Base-by-base conservation (phyloP, 1,140 invertebrate genomes). In the Lepidurus arcticus region DNA sequence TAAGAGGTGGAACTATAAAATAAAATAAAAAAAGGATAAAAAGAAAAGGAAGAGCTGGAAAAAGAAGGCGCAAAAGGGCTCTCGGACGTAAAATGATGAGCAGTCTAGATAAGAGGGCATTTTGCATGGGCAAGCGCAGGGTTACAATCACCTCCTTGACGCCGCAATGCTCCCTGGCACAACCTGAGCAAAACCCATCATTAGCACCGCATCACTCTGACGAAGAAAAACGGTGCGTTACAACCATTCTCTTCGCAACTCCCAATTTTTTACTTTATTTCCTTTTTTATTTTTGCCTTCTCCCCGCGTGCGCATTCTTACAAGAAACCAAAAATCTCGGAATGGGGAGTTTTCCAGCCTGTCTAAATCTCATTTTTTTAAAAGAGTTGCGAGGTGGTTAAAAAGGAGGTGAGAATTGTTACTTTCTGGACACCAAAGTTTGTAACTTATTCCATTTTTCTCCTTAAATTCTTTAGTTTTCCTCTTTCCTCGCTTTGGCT, bases 111-210 rank as follows among this genome's bases (percentile, higher is more conserved):
- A 65, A 65, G 53, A 65, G 53, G 13, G 53, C 53, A 65, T 65
- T 65, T 65, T 65, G 53, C 53, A 65, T 65, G 53, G 53, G 8
- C 21, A 65, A 65, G 53, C 53, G 53, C 53, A 65, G 53, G 53
- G 53, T 65, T 65, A 65, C 53, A 65, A 65, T 65, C 53, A 65
- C 53, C 53, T 65, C 53, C 53, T 65, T 65, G 53, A 65, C 53
- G 53, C 53, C 53, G 21, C 53, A 65, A 65, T 65, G 53, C 53
- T 65, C 53, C 53, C 53, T 65, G 53, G 53, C 53, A 34, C 34
- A 65, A 65, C 53, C 21, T 65, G 53, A 65, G 53, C 53, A 65
- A 65, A 65, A 65, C 53, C 53, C 53, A 21, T 65, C 53, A 65
- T 65, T 65, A 65, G 53, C 53, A 21, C 53, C 53, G 53, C 53